A percentile compares a stretch with the other conserved stretches of the same genome.
phyloP scores from a whole-genome alignment of 2,113 vertebrate species.

The Hippocampus guttulatus region DNA sequence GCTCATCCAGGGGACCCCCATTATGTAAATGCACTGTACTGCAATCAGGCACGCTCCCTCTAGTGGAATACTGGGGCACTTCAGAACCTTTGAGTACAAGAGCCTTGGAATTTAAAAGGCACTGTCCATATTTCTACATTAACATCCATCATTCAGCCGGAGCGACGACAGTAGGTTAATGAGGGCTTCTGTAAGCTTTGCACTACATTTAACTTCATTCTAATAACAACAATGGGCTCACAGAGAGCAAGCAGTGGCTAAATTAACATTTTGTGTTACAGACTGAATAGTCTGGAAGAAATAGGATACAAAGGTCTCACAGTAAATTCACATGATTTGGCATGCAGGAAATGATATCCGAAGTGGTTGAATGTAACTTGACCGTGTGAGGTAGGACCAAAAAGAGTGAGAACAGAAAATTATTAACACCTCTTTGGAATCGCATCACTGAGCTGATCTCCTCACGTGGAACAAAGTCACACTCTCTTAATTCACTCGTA shows the following conservation, averaged over 20 bases:
- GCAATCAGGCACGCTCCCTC: conserved; percentile 41
- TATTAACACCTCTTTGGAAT: too few relatives aligned
- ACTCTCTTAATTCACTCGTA: too few relatives aligned
- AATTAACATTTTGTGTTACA: neutral
- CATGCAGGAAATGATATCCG: too few relatives aligned
- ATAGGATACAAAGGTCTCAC: neutral
- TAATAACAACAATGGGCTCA: neutral
- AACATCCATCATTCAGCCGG: neutral
- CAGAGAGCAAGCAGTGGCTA: neutral
- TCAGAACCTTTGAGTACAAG: neutral
- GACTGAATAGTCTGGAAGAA: too few relatives aligned
- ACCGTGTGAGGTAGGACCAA: too few relatives aligned
- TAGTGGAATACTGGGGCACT: conserved; percentile 35
- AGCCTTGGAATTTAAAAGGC: neutral
- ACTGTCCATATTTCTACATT: neutral
- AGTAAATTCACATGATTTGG: neutral
- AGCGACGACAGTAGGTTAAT: neutral
- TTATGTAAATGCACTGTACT: conserved; percentile 42
- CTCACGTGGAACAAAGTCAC: too few relatives aligned
- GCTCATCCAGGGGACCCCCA: conserved; percentile 23
- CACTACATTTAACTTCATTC: neutral
- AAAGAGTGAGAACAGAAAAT: too few relatives aligned
- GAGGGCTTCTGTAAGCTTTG: neutral
- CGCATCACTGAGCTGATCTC: too few relatives aligned
- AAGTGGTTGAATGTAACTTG: too few relatives aligned